Conservation (phyloP, 2,888 invertebrate species). For the Lepidocyrtinus sp. region DNA sequence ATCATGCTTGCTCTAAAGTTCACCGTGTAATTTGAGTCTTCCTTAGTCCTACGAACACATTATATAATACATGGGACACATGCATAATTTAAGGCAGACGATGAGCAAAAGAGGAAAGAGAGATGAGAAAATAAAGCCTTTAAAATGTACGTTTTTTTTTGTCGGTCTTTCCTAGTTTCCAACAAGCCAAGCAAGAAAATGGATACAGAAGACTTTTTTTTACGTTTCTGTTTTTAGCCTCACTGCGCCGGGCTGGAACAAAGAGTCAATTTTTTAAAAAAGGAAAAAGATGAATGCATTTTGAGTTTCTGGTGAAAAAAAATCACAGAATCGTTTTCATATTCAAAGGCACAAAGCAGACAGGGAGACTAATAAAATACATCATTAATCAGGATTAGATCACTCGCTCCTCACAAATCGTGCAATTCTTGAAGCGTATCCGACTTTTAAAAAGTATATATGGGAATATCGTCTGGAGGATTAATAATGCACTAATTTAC, state of each 20-base stretch:
- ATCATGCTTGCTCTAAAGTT: neutral
- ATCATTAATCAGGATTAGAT: conserved; percentile 48
- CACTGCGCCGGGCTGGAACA: conserved; percentile 9
- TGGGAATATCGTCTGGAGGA: neutral
- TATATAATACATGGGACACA: neutral
- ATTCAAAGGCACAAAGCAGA: neutral
- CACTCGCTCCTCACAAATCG: neutral
- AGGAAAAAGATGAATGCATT: conserved; percentile 11
- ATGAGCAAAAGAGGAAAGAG: neutral
- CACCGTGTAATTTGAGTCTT: neutral
- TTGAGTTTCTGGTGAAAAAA: conserved; percentile 5
- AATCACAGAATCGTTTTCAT: conserved; percentile 26
- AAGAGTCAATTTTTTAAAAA: neutral
- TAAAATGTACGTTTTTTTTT: neutral
- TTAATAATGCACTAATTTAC: neutral
- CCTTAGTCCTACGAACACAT: neutral
- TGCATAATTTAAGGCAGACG: neutral
- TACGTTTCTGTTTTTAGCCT: no score
- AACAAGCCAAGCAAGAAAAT: no score
- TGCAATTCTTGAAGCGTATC: neutral
- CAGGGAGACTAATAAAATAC: conserved; percentile 16
- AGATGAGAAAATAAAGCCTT: neutral
- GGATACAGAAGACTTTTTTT: no score
- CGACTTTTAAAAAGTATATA: neutral
- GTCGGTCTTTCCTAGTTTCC: neutral